Percentiles rank a stretch among this genome's conserved stretches.
phyloP scores from a whole-genome alignment of 2,888 invertebrate genomes.

The Agrochola litura region DNA sequence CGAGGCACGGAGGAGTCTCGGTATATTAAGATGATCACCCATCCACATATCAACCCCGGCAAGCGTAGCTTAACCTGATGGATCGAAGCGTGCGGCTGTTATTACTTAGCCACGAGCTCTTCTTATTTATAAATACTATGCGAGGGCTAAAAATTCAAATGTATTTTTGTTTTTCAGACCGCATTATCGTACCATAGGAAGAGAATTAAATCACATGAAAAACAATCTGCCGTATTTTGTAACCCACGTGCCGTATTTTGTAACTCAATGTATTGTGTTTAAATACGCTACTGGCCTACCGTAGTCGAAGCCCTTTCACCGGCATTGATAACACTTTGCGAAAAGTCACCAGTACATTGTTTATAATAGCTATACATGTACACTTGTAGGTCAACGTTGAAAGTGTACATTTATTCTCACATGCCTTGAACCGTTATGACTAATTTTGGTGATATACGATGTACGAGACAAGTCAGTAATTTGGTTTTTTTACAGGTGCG shows the following conservation, averaged over 20 bases:
- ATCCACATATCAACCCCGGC: too few species aligned
- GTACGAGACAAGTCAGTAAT: slow-evolving; percentile 27
- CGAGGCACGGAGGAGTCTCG: too few species aligned
- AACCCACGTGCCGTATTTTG: slow-evolving; percentile 47
- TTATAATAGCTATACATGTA: slow-evolving; percentile 41
- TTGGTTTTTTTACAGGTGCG: slow-evolving; percentile 18
- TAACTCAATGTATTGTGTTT: slow-evolving; percentile 46
- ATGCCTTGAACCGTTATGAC: slow-evolving; percentile 63
- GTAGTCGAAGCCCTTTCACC: slow-evolving; percentile 64
- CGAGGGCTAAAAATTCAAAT: not conserved
- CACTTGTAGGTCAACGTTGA: slow-evolving; percentile 67
- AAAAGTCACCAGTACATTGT: slow-evolving; percentile 58
- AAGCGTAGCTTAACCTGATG: too few species aligned
- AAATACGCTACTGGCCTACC: slow-evolving; percentile 41
- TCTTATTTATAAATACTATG: not conserved
- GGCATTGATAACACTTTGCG: slow-evolving; percentile 63
- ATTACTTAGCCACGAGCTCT: too few species aligned
- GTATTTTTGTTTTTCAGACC: not conserved
- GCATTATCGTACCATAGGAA: too few species aligned
- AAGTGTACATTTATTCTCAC: slow-evolving; percentile 57
- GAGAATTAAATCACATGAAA: too few species aligned
- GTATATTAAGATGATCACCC: too few species aligned
- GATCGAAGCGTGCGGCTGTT: too few species aligned
- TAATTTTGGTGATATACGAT: slow-evolving; percentile 51
- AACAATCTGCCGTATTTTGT: slow-evolving; percentile 39